Evolutionary conservation across 1,140 invertebrate species (phyloP).

Genomic region (Kradibia gibbosae): DNA sequence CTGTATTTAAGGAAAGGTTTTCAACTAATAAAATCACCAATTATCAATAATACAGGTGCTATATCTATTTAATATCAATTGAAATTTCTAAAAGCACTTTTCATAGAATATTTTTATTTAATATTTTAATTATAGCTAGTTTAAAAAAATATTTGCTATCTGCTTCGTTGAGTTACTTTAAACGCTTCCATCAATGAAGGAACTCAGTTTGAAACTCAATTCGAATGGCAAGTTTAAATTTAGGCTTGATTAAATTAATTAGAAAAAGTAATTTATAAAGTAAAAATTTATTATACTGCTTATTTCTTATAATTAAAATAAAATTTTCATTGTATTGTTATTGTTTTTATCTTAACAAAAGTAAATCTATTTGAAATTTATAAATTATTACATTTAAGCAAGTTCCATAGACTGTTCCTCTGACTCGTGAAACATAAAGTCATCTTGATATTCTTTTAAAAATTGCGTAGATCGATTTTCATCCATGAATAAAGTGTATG

Average conservation of each 20-base stretch:
- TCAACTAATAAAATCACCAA: no score
- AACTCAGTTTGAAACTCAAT: no score
- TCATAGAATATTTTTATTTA: no score
- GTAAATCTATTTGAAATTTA: neutral
- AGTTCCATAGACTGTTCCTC: conserved; percentile 49
- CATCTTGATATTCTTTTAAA: conserved; percentile 95
- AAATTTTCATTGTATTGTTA: conserved; percentile 19
- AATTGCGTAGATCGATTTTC: conserved; percentile 94
- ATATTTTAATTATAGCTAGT: no score
- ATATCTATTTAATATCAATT: no score
- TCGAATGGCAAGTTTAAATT: no score
- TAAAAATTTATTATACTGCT: conserved; percentile 22
- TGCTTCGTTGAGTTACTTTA: no score
- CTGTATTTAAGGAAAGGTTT: no score
- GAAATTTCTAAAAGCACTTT: no score
- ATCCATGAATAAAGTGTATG: conserved; percentile 95
- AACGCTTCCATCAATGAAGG: neutral
- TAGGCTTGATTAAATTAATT: neutral
- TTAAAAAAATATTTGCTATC: no score
- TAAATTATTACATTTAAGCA: conserved; percentile 29
- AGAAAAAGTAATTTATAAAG: neutral
- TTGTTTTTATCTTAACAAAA: neutral
- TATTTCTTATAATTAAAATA: neutral
- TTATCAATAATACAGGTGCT: no score
- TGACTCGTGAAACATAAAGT: conserved; percentile 92